Evolutionary conservation across 1,140 invertebrate genomes (phyloP), one percentile per base, ranked within the genome.

Genomic region (Panagrolaimus sp.): DNA sequence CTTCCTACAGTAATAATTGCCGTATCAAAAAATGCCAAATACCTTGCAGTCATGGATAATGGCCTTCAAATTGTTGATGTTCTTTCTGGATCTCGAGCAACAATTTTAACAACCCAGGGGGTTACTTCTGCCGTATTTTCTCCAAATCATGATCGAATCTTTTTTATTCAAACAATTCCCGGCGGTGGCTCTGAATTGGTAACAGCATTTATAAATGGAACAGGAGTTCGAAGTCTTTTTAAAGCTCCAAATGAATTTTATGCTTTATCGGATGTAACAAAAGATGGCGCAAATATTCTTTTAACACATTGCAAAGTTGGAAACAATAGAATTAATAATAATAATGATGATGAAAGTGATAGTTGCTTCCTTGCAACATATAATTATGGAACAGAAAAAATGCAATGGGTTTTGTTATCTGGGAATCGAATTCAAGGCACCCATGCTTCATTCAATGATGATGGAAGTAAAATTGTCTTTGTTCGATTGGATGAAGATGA

Each of bases 401-500:
- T 21, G 52, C 14, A 17, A 12, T 17, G 52, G 12, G 10, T 12
- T 58, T 24, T 21, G 17, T 12, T 26, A n/a, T 1, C 8, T 26
- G 14, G 52, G 4, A 3, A 5, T 21, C 3, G 52, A 1, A 2
- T 58, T 5, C 28, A 58, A 12, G 3, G 12, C 52, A 24, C 21
- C 17, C 12, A 26, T 58, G 52, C 52, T 4, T 12, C 15, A 12
- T 58, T 58, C 8, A 58, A 28, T 58, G 10, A 17, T 58, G 52
- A 58, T 24, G 52, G 52, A 58, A 58, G 28, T 21, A 58, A 58
- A 14, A 21, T 58, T 24, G 52, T n/a, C 8, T n/a, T 58, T 58
- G 1, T 28, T 12, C 21, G 28, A 58, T 17, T 58, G 52, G 12
- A 21, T n/a, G 52, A 28, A 8, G n/a, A 14, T 26, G 21, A 21